Base-by-base conservation (phyloP, 2,113 vertebrate genomes). In the Columba livia region DNA sequence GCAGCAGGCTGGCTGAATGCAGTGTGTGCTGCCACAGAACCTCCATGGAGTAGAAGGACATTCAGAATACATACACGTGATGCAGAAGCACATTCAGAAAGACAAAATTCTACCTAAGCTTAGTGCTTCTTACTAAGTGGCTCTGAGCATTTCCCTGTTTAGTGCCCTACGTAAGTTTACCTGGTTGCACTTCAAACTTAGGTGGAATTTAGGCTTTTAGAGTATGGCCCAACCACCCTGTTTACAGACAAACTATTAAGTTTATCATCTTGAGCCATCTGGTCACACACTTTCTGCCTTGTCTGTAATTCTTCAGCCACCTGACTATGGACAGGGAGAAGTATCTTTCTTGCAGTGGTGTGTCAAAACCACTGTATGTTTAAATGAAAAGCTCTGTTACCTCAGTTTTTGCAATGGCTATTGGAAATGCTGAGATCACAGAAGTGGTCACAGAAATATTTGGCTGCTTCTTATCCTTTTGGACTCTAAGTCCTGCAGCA, bases 61-160 rank as follows among this genome's bases (percentile, higher is more conserved):
- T 44, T 79, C 25, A 16, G 69, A 73, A 61, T 66, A 69, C 4
- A 1, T 80, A 12, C 23, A 20, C 10, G 1, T 21, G 86, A 72
- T 36, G 56, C 65, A 93, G 71, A 77, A 48, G 36, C 71, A 47
- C 25, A 42, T 61, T 71, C 11, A 2, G 72, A 84, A 92, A 89
- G 89, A 34, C n/a, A 24, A 64, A 90, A 91, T 93, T 93, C 94
- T 66, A 50, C 89, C 53, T 79, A 21, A 86, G 89, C 86, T 85
- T 92, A 86, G 66, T 57, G 44, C 80, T 92, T 93, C 94, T 89
- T 91, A 79, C 73, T 94, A 64, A 92, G 53, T 89, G 48, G 34
- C 80, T 91, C 56, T 64, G n/a, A 90, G 89, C 73, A 15, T 87
- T 95, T 96, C 70, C 95, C 73, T 92, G 50, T 81, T 92, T 61